Evolutionary conservation across 2,113 vertebrate genomes (phyloP).

Genomic region (Bothrops jararaca): DNA sequence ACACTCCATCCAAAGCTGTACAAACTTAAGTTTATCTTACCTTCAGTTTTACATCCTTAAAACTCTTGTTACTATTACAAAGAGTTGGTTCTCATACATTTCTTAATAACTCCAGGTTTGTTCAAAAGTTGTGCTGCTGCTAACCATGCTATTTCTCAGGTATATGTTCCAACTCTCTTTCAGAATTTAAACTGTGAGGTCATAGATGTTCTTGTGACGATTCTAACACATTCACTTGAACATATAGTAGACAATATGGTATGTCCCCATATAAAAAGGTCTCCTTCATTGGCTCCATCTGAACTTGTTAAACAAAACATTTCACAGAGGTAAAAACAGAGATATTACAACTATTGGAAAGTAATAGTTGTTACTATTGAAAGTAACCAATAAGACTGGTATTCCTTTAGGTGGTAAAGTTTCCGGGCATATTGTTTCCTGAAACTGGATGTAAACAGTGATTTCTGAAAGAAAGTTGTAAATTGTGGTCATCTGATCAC

Average conservation of each 20-base stretch:
- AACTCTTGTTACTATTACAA: neutral
- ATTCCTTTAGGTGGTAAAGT: neutral
- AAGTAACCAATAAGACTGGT: neutral
- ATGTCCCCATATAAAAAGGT: neutral
- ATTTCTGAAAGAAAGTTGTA: neutral
- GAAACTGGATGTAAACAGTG: neutral
- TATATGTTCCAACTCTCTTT: neutral
- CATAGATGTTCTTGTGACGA: neutral
- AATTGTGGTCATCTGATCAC: neutral
- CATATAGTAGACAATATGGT: neutral
- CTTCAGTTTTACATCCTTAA: neutral
- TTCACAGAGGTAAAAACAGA: neutral
- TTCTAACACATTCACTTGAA: neutral
- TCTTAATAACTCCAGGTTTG: neutral
- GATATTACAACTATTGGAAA: neutral
- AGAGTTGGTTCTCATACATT: neutral
- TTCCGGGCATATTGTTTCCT: neutral
- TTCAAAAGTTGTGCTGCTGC: neutral
- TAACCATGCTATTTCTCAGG: neutral
- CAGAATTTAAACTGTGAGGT: conserved; percentile 26
- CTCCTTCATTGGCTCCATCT: neutral
- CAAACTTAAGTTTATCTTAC: neutral
- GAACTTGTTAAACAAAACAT: neutral
- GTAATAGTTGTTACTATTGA: neutral
- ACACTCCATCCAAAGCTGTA: neutral